phyloP scores from a whole-genome alignment of 2,888 invertebrate genomes.

The Timandra comae region DNA sequence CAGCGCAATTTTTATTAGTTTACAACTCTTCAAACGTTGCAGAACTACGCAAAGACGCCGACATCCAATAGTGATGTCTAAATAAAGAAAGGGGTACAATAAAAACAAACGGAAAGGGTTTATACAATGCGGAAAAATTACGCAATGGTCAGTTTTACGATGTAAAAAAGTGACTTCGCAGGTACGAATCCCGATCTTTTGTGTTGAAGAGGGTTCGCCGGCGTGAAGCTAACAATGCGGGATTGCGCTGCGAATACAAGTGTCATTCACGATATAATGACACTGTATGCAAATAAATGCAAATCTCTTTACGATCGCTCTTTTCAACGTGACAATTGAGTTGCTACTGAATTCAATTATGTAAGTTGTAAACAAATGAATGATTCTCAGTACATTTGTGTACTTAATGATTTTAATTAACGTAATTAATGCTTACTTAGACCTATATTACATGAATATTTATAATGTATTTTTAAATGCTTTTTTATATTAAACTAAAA shows the following conservation, averaged over 20 bases:
- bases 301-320: conserved; percentile 47
- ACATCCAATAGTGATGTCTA: conserved; percentile 35
- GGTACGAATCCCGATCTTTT: conserved; percentile 58
- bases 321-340: conserved; percentile 40
- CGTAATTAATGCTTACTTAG: too few species aligned
- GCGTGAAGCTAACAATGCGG: conserved; percentile 26
- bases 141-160: conserved; percentile 67
- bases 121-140: conserved; percentile 73
- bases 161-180: conserved; percentile 60
- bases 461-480: too few species aligned
- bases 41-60: conserved; percentile 68
- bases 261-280: conserved; percentile 45
- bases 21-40: conserved; percentile 61
- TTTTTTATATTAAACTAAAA: too few species aligned
- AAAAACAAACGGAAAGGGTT: conserved; percentile 76
- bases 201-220: conserved; percentile 31
- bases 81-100: conserved; percentile 63
- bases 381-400: too few species aligned
- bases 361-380: conserved; percentile 45
- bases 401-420: too few species aligned
- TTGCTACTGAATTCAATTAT: conserved; percentile 56
- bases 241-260: conserved; percentile 43
- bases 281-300: conserved; percentile 66
- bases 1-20: conserved; percentile 71
- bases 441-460: too few species aligned